phyloP scores from a whole-genome alignment of 2,888 invertebrate genomes.

The Drosophila eohydei region DNA sequence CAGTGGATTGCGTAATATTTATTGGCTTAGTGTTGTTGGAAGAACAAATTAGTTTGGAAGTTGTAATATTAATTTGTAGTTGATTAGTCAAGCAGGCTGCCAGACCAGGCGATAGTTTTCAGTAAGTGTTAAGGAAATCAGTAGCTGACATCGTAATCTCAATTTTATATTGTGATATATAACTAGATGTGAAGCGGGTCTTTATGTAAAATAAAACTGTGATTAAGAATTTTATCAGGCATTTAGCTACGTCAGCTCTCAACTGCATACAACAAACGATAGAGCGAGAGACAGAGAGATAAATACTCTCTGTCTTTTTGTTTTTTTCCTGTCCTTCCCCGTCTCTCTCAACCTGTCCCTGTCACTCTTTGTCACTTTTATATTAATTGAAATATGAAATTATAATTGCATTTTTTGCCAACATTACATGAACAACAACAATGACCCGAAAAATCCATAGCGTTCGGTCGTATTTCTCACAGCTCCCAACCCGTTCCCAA shows the following conservation, averaged over 20 bases:
- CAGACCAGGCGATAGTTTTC: neutral
- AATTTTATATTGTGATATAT: no score
- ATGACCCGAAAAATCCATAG: conserved; percentile 7
- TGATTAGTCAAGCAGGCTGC: no score
- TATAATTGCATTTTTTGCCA: conserved; percentile 59
- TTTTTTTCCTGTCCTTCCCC: neutral
- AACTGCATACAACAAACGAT: neutral
- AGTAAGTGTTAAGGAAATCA: neutral
- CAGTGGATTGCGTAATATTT: no score
- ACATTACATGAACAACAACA: conserved; percentile 15
- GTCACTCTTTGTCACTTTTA: conserved; percentile 15
- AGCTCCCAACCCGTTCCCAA: conserved; percentile 4
- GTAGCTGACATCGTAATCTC: neutral
- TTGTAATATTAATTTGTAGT: neutral
- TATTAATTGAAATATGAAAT: conserved; percentile 61
- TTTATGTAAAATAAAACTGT: neutral
- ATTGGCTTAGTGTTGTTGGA: no score
- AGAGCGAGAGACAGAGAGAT: neutral
- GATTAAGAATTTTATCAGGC: neutral
- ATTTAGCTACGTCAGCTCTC: neutral
- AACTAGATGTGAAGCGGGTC: neutral
- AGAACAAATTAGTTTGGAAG: no score
- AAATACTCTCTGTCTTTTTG: neutral
- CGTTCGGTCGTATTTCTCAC: neutral
- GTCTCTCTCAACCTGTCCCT: neutral